Evolutionary conservation across 2,888 invertebrate species (phyloP).

Genomic region (Augochlorella aurata): DNA sequence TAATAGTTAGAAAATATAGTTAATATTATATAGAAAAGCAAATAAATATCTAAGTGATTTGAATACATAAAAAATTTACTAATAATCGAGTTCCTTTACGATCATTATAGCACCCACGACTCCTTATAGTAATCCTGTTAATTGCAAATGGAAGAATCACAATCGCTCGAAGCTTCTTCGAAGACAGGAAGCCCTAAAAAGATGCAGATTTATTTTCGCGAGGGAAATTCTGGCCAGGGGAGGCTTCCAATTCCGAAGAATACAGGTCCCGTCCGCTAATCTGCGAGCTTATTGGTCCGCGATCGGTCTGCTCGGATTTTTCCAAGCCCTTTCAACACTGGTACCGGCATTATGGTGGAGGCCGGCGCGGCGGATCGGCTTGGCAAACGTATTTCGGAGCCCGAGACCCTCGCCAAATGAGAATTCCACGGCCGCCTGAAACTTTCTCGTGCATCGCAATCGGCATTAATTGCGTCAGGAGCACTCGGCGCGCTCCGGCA

Average conservation of each 20-base stretch:
- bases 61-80: too few relatives aligned
- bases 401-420: conserved; percentile 40
- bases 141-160: too few relatives aligned
- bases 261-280: not conserved
- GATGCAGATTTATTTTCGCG: not conserved
- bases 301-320: not conserved
- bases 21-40: too few relatives aligned
- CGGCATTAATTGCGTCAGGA: conserved; percentile 53
- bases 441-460: conserved; percentile 45
- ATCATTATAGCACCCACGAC: too few relatives aligned
- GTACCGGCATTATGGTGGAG: not conserved
- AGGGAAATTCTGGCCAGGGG: not conserved
- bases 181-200: too few relatives aligned
- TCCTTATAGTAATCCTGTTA: too few relatives aligned
- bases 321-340: not conserved
- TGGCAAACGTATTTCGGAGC: conserved; percentile 9
- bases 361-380: conserved; percentile 4
- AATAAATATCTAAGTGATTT: too few relatives aligned
- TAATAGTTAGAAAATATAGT: too few relatives aligned
- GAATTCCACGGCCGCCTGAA: conserved; percentile 46
- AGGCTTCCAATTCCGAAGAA: not conserved
- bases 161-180: not conserved
- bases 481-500: conserved; percentile 12
- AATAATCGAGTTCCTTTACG: too few relatives aligned
- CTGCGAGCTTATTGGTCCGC: not conserved